A percentile compares a stretch with the other conserved stretches of the same genome.
These are phyloP conservation scores for Opisthograptis luteolata DNA, from an alignment of 2,888 invertebrate species.

Conservation along the genomic window DNA sequence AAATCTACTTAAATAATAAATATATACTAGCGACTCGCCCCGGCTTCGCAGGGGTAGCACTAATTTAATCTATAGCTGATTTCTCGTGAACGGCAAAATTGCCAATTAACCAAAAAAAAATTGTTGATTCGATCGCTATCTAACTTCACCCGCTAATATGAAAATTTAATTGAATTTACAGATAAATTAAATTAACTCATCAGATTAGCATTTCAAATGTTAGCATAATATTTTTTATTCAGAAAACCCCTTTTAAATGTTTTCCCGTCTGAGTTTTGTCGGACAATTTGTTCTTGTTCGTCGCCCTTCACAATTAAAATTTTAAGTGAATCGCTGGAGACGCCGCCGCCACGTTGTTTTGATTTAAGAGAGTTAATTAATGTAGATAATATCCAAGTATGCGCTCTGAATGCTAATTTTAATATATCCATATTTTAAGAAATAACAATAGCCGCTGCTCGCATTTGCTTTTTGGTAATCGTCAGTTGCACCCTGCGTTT, in stretches of 20 bases:
- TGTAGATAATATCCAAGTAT: conserved; percentile 63
- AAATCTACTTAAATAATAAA: too few species aligned
- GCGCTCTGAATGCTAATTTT: conserved; percentile 37
- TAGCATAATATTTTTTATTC: neutral
- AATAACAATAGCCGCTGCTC: neutral
- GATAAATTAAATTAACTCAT: too few species aligned
- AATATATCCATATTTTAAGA: neutral
- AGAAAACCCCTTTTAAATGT: neutral
- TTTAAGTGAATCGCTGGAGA: conserved; percentile 66
- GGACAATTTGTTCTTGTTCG: conserved; percentile 62
- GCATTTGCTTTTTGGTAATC: too few species aligned
- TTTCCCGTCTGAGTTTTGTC: conserved; percentile 2
- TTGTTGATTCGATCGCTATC: too few species aligned
- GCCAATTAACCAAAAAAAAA: too few species aligned
- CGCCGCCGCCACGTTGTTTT: conserved; percentile 69
- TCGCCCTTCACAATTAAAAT: conserved; percentile 65
- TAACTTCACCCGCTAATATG: too few species aligned
- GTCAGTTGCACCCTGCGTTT: too few species aligned
- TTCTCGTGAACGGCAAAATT: too few species aligned
- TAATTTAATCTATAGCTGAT: too few species aligned
- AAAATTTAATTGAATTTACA: too few species aligned
- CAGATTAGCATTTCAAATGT: neutral
- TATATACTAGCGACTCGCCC: too few species aligned
- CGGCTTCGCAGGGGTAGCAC: too few species aligned
- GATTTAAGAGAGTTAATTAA: conserved; percentile 72